These are phyloP conservation scores for Scaptomyza reducta DNA, from an alignment of 2,888 invertebrate species.

Conservation along the genomic window DNA sequence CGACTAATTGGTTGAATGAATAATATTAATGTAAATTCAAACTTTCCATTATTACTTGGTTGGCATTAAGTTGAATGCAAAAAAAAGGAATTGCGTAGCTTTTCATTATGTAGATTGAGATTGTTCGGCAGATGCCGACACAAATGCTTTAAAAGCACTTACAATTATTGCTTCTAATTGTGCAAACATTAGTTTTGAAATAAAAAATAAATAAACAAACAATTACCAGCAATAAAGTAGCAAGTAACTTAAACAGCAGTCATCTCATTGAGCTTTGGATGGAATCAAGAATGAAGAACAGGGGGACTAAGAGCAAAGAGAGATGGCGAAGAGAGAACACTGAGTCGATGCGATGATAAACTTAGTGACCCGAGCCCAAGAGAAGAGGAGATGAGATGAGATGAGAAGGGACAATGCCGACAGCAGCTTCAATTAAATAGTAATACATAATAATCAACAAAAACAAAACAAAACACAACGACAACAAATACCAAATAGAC, in stretches of 20 bases:
- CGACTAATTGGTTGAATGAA: no score
- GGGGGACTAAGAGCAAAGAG: not conserved
- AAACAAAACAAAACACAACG: slow-evolving; percentile 16
- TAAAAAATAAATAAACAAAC: slow-evolving; percentile 12
- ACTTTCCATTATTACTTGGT: no score
- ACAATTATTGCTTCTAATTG: slow-evolving; percentile 44
- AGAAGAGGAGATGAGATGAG: not conserved
- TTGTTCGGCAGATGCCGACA: slow-evolving; percentile 12
- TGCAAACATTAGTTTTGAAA: slow-evolving; percentile 43
- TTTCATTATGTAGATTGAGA: not conserved
- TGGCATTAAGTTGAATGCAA: not conserved
- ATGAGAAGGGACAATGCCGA: slow-evolving; percentile 35
- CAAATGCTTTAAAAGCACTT: not conserved
- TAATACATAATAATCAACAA: slow-evolving; percentile 71
- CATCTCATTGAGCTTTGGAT: not conserved
- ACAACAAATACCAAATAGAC: not conserved
- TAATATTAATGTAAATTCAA: no score
- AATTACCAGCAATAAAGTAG: slow-evolving; percentile 34
- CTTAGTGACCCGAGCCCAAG: slow-evolving; percentile 58
- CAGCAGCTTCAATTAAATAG: slow-evolving; percentile 69
- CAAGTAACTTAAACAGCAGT: slow-evolving; percentile 3
- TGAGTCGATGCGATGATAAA: slow-evolving; percentile 54
- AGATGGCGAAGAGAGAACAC: not conserved
- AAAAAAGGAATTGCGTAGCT: not conserved
- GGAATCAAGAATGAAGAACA: not conserved